Evolutionary conservation across 2,888 invertebrate species (phyloP), one percentile per base, ranked within the genome.

Genomic region (Lycaena phlaeas): DNA sequence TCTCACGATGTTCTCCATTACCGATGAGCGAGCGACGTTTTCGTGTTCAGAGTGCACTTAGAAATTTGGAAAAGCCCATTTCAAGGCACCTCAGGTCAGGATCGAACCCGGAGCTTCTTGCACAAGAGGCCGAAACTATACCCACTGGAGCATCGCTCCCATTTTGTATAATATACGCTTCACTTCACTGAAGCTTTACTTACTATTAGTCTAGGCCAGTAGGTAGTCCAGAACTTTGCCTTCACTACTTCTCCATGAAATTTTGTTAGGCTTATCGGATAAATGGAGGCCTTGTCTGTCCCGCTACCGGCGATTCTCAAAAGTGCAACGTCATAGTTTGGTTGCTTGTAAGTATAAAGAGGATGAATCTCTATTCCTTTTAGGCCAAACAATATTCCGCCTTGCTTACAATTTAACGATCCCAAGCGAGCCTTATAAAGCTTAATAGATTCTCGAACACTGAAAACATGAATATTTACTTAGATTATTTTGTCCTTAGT

Each of bases 161-260:
- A n/a, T n/a, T n/a, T n/a, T n/a, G n/a, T n/a, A n/a, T n/a, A n/a
- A n/a, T n/a, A n/a, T n/a, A n/a, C n/a, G n/a, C n/a, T n/a, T n/a
- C n/a, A n/a, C n/a, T n/a, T n/a, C n/a, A n/a, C n/a, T n/a, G n/a
- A n/a, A n/a, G n/a, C n/a, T 18, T 12, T 7, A 73, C 81, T 75
- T 47, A 82, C 81, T 45, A 81, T 57, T 18, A 81, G 52, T 27
- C 75, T 65, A 1, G 82, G 71, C 82, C 82, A 82, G 41, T 82
- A 82, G 0, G 68, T 66, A 0, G 68, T 59, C 47, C 72, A 45
- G 44, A 77, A 78, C 40, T 69, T 74, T 0, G 64, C 71, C n/a
- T 59, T 64, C 4, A 66, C 27, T 3, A 75, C 55, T 9, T 55
- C 59, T 0, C 60, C 66, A 2, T 46, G 53, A 1, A 57, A 44